Evolutionary conservation across 2,888 invertebrate genomes (phyloP).

Genomic region (Trichogramma dendrolimi): DNA sequence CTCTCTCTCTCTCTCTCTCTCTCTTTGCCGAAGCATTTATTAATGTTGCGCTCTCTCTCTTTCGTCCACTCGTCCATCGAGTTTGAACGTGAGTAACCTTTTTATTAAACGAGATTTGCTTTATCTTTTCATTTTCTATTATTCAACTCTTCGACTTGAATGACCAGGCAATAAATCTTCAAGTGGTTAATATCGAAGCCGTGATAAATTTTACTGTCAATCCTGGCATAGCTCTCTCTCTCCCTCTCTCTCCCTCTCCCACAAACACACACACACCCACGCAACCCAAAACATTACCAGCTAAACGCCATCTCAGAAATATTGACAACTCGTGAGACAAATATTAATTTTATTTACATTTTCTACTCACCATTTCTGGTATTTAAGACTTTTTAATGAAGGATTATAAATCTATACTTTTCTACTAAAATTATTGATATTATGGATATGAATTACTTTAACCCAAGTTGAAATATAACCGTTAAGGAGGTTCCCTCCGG

Average conservation of each 20-base stretch:
- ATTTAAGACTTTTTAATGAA: too few species aligned
- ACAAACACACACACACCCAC: too few species aligned
- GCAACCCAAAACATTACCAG: too few species aligned
- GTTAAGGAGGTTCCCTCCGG: too few species aligned
- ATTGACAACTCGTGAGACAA: too few species aligned
- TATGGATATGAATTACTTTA: too few species aligned
- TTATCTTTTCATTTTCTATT: constrained; percentile 19
- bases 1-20: background rate
- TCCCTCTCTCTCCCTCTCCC: background rate
- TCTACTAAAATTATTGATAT: too few species aligned
- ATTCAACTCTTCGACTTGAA: constrained; percentile 24
- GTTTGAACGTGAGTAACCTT: background rate
- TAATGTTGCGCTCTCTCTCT: background rate
- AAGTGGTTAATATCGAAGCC: constrained; percentile 31
- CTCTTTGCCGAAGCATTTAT: background rate
- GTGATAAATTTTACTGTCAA: constrained; percentile 4
- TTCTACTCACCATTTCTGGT: too few species aligned
- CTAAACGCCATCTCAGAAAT: too few species aligned
- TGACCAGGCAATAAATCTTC: constrained; percentile 32
- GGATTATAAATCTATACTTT: too few species aligned
- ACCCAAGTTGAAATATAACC: too few species aligned
- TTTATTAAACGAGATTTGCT: constrained; percentile 9
- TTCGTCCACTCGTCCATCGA: background rate
- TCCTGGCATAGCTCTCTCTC: background rate
- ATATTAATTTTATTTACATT: too few species aligned